These are phyloP conservation scores for Coracopsis vasa DNA, from an alignment of 2,113 vertebrate genomes.

Conservation along the genomic window DNA sequence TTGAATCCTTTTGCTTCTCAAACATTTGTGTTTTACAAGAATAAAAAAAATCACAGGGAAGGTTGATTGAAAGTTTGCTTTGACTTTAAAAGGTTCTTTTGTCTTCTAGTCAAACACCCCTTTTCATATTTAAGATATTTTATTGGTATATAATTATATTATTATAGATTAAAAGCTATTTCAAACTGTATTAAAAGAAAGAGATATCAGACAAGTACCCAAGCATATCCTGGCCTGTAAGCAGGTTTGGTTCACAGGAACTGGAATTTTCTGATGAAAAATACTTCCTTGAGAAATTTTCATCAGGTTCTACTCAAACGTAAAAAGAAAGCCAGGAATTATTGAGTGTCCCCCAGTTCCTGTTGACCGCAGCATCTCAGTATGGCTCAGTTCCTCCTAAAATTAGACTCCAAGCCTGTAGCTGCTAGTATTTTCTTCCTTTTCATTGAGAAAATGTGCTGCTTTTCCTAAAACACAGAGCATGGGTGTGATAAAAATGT, in stretches of 20 bases:
- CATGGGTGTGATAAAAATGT: not conserved
- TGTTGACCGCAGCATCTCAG: conserved; percentile 36
- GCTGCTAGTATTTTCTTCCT: not conserved
- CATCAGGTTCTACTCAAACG: conserved; percentile 2
- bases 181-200: not conserved
- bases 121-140: not conserved
- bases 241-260: not conserved
- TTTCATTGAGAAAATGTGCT: not conserved
- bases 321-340: conserved; percentile 25
- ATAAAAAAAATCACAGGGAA: not conserved
- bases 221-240: not conserved
- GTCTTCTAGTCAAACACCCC: not conserved
- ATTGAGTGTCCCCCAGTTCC: conserved; percentile 1
- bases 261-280: not conserved
- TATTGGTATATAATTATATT: not conserved
- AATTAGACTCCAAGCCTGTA: not conserved
- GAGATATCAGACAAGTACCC: not conserved
- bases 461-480: not conserved
- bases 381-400: conserved; percentile 33
- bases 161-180: not conserved
- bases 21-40: not conserved
- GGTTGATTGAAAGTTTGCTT: not conserved
- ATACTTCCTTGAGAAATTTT: not conserved
- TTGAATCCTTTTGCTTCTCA: not conserved
- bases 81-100: not conserved